Evolutionary conservation across 1,140 invertebrate genomes (phyloP).

Genomic region (Monomorium pharaonis): DNA sequence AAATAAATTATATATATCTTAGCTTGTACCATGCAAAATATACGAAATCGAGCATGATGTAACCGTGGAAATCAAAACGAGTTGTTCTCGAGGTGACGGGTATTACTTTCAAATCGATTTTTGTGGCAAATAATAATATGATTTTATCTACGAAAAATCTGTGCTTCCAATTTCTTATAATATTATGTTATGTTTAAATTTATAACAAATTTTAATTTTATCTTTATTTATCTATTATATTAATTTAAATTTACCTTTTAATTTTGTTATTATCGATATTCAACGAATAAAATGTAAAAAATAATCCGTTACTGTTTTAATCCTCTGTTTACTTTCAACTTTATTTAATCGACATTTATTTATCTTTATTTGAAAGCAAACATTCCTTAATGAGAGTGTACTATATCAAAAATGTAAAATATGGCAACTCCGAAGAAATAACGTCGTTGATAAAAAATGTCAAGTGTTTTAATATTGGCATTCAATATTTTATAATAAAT

Average conservation of each 20-base stretch:
- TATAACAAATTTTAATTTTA: not conserved
- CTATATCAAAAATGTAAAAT: conserved; percentile 25
- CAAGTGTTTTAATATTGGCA: not conserved
- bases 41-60: not conserved
- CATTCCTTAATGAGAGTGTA: not conserved
- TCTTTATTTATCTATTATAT: not conserved
- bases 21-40: not conserved
- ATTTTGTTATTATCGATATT: not conserved
- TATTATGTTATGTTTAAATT: not conserved
- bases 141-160: not conserved
- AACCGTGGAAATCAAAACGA: conserved; percentile 5
- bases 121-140: not conserved
- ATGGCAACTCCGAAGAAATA: not conserved
- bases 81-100: not conserved
- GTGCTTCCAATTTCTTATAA: not conserved
- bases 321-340: not conserved
- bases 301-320: not conserved
- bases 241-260: not conserved
- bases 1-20: conserved; percentile 3
- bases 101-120: conserved; percentile 23
- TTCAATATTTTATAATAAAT: conserved; percentile 17
- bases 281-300: not conserved
- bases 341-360: conserved; percentile 28
- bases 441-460: not conserved
- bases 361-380: conserved; percentile 18